Evolutionary conservation across 2,888 invertebrate species (phyloP).

Genomic region (Terebella lapidaria): DNA sequence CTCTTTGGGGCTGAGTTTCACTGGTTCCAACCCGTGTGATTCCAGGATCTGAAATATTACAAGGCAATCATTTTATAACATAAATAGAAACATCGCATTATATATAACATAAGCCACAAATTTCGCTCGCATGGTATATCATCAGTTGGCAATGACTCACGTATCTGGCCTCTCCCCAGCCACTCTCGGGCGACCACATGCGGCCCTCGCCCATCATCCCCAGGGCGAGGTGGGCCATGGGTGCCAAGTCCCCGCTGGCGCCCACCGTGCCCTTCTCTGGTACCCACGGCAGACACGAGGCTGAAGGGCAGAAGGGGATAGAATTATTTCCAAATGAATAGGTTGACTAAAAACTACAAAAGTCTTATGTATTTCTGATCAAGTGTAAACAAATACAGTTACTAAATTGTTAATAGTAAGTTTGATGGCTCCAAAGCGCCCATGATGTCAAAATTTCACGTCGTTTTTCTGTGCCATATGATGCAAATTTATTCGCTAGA

Average conservation of each 20-base stretch:
- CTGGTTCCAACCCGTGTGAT: conserved; percentile 59
- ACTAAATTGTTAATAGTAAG: too few relatives aligned
- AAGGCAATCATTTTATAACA: not conserved
- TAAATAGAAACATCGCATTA: not conserved
- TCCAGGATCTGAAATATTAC: conserved; percentile 56
- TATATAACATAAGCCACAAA: not conserved
- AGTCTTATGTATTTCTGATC: too few relatives aligned
- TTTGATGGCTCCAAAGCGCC: too few relatives aligned
- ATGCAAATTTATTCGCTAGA: too few relatives aligned
- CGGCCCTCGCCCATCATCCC: conserved; percentile 66
- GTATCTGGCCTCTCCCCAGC: conserved; percentile 62
- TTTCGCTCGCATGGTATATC: not conserved
- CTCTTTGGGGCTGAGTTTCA: conserved; percentile 62
- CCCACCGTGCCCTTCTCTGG: conserved; percentile 68
- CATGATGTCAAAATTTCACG: too few relatives aligned
- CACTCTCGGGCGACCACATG: conserved; percentile 65
- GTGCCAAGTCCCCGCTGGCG: conserved; percentile 66
- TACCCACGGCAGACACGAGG: conserved; percentile 63
- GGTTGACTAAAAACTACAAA: too few relatives aligned
- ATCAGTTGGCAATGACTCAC: conserved; percentile 45
- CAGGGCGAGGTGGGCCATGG: conserved; percentile 63
- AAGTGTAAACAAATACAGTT: too few relatives aligned
- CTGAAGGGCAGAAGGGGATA: conserved; percentile 47
- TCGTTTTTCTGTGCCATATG: too few relatives aligned
- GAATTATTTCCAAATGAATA: too few relatives aligned